phyloP scores from a whole-genome alignment of 2,797 vertebrate genomes.

The Mallotus villosus region DNA sequence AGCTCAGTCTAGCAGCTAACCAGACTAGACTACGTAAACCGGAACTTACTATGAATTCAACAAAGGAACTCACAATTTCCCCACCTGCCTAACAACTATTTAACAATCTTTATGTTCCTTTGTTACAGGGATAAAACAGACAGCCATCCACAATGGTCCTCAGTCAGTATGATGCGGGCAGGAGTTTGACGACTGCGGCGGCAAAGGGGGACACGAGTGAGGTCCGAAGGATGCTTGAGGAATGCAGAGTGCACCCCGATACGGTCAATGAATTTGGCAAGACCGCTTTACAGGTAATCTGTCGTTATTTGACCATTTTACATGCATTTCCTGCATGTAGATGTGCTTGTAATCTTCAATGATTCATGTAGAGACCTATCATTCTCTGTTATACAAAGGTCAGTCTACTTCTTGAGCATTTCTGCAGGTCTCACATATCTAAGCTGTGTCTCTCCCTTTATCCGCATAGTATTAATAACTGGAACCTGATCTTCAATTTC shows the following conservation, averaged over 20 bases:
- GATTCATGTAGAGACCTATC: no score
- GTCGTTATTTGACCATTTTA: not conserved
- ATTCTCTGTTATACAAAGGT: no score
- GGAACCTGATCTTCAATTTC: no score
- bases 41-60: not conserved
- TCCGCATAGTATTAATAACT: no score
- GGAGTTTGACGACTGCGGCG: constrained; percentile 82
- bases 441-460: no score
- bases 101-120: not conserved
- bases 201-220: constrained; percentile 78
- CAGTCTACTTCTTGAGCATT: no score
- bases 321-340: no score
- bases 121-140: not conserved
- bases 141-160: constrained; percentile 73
- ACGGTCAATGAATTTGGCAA: constrained; percentile 83
- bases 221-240: constrained; percentile 82
- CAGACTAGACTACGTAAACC: not conserved
- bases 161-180: constrained; percentile 77
- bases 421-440: no score
- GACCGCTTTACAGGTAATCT: constrained; percentile 85
- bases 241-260: constrained; percentile 82
- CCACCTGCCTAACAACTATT: not conserved
- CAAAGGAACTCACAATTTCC: not conserved
- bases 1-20: constrained; percentile 1
- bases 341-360: no score